A percentile compares a stretch with the other conserved stretches of the same genome.
These are phyloP conservation scores for Macquaria australasica DNA, from an alignment of 2,113 vertebrate species.

Conservation along the genomic window DNA sequence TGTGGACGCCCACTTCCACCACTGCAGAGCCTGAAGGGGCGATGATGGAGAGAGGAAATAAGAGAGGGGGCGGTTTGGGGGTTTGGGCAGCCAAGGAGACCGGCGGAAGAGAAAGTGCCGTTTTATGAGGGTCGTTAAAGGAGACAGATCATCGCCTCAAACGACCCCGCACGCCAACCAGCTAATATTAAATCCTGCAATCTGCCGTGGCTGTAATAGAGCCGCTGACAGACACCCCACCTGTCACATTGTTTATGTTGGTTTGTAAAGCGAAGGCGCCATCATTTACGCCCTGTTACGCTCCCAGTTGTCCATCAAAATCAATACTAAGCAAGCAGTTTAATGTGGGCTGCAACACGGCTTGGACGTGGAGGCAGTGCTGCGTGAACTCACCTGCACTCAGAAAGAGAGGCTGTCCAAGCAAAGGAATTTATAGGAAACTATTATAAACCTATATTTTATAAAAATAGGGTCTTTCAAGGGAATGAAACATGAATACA, in stretches of 20 bases:
- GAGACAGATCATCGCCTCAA: constrained; percentile 78
- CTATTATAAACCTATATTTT: background rate
- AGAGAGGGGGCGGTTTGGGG: constrained; percentile 18
- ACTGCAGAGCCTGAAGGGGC: constrained; percentile 18
- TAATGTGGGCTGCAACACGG: constrained; percentile 37
- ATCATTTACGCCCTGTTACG: constrained; percentile 72
- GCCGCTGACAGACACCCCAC: constrained; percentile 66
- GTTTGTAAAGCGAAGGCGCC: constrained; percentile 68
- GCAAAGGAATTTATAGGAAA: background rate
- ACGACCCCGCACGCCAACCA: constrained; percentile 63
- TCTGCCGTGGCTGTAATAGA: constrained; percentile 49
- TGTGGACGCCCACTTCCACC: constrained; percentile 40
- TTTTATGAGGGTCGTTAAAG: constrained; percentile 78
- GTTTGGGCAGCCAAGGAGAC: constrained; percentile 47
- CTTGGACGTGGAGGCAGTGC: background rate
- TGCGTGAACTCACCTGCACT: constrained; percentile 1
- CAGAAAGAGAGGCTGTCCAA: background rate
- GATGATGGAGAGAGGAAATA: constrained; percentile 38
- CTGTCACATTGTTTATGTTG: constrained; percentile 75
- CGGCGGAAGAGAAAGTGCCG: constrained; percentile 41
- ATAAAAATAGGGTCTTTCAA: background rate
- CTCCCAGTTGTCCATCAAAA: constrained; percentile 65
- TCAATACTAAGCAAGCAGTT: constrained; percentile 66
- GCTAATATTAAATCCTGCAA: constrained; percentile 75
- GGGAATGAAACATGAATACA: background rate